A percentile compares a stretch with the other conserved stretches of the same genome.
phyloP scores from a whole-genome alignment of 2,888 invertebrate genomes.

The Abrostola triplasia region DNA sequence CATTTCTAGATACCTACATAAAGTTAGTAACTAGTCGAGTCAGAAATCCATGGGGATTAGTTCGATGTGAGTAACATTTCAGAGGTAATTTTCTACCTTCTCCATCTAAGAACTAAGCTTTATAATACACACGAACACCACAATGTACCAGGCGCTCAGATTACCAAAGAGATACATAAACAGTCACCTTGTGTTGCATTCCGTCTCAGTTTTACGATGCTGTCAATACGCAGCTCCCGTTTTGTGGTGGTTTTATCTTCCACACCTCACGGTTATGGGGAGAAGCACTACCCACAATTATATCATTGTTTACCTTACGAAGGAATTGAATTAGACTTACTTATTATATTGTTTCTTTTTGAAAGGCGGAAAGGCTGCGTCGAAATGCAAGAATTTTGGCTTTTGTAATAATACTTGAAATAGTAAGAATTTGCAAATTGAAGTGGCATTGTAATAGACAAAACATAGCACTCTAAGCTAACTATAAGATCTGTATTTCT shows the following conservation, averaged over 20 bases:
- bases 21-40: no score
- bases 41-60: no score
- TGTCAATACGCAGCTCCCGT: constrained; percentile 45
- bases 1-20: no score
- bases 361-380: background rate
- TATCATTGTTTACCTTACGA: constrained; percentile 46
- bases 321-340: constrained; percentile 31
- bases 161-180: constrained; percentile 38
- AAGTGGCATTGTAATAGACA: no score
- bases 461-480: no score
- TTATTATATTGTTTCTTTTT: constrained; percentile 9
- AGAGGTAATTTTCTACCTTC: no score
- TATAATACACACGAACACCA: background rate
- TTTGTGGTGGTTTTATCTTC: constrained; percentile 45
- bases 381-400: background rate
- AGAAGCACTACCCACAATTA: constrained; percentile 52
- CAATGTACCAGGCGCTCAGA: constrained; percentile 42
- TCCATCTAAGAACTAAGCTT: no score
- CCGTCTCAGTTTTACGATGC: constrained; percentile 48
- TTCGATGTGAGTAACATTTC: no score
- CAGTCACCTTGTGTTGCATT: constrained; percentile 31
- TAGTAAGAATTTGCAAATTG: no score
- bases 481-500: no score
- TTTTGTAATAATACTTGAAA: no score
- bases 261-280: constrained; percentile 51